Evolutionary conservation across 1,140 invertebrate species (phyloP).

Genomic region (Drosophila albomicans): DNA sequence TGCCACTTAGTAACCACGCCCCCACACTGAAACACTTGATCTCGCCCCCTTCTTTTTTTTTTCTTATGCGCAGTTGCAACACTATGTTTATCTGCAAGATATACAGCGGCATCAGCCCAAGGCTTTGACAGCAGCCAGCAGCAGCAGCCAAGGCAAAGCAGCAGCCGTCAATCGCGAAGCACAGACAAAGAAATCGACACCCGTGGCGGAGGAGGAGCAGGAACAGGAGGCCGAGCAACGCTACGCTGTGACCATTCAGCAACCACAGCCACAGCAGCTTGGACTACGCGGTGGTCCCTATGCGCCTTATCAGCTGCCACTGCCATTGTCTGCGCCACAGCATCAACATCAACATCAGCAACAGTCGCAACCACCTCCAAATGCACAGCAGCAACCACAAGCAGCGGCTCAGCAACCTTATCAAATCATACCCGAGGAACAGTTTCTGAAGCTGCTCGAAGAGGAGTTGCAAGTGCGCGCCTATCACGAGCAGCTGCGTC

Average conservation of each 20-base stretch:
- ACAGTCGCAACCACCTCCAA: slow-evolving; percentile 47
- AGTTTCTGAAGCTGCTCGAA: slow-evolving; percentile 76
- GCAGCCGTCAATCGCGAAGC: slow-evolving; percentile 30
- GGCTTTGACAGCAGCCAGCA: slow-evolving; percentile 36
- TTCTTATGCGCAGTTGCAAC: slow-evolving; percentile 62
- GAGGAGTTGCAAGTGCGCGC: slow-evolving; percentile 77
- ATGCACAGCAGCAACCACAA: slow-evolving; percentile 21
- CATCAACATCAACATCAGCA: slow-evolving; percentile 65
- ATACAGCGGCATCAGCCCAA: slow-evolving; percentile 76
- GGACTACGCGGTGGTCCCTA: slow-evolving; percentile 45
- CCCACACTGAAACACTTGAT: slow-evolving; percentile 20
- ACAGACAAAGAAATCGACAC: slow-evolving; percentile 53
- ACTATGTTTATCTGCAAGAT: slow-evolving; percentile 82
- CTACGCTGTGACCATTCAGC: slow-evolving; percentile 74
- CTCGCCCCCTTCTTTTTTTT: slow-evolving; percentile 7
- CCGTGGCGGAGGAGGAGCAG: slow-evolving; percentile 63
- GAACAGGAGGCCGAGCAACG: slow-evolving; percentile 80
- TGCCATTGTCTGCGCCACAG: slow-evolving; percentile 64
- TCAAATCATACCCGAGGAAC: slow-evolving; percentile 80
- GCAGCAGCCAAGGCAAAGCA: slow-evolving; percentile 64
- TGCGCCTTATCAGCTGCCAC: slow-evolving; percentile 58
- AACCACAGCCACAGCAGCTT: slow-evolving; percentile 43
- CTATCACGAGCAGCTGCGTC: slow-evolving; percentile 70
- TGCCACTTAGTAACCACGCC: slow-evolving; percentile 57
- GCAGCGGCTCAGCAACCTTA: slow-evolving; percentile 53